Percentiles rank a stretch among this genome's conserved stretches.
Evolutionary conservation across 1,140 invertebrate genomes (phyloP).

Genomic region (Leptoteleia sp.): DNA sequence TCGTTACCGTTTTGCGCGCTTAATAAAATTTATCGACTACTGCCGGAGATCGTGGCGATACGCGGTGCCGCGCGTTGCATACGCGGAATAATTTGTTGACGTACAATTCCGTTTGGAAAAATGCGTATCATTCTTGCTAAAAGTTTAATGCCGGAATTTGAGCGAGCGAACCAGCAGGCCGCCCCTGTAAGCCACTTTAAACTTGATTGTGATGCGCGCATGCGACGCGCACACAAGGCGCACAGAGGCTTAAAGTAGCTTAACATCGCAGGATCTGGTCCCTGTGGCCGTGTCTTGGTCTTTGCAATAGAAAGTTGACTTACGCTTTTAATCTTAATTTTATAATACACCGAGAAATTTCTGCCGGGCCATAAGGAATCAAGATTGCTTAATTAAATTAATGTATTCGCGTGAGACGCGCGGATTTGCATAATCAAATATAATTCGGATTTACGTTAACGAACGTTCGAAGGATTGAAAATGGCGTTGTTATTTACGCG

Average conservation of each 20-base stretch:
- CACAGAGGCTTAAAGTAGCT: conserved; percentile 51
- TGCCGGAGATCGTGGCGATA: too few species aligned
- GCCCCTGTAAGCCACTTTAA: conserved; percentile 52
- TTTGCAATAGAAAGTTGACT: conserved; percentile 57
- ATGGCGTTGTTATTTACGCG: conserved; percentile 29
- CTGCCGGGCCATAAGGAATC: conserved; percentile 32
- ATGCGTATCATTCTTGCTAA: conserved; percentile 37
- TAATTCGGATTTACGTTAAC: conserved; percentile 38
- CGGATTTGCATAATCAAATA: conserved; percentile 55
- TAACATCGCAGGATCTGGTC: conserved; percentile 50
- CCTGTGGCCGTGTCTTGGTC: conserved; percentile 52
- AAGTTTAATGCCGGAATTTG: conserved; percentile 56
- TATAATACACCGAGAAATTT: conserved; percentile 53
- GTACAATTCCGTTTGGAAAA: conserved; percentile 39
- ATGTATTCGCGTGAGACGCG: conserved; percentile 44
- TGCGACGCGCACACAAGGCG: conserved; percentile 54
- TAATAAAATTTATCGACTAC: too few species aligned
- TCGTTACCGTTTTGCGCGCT: too few species aligned
- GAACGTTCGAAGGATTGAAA: conserved; percentile 31
- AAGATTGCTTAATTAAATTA: conserved; percentile 53
- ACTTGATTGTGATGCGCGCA: conserved; percentile 61
- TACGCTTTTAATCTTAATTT: conserved; percentile 62
- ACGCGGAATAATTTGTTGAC: conserved; percentile 44
- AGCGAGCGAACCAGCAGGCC: conserved; percentile 24
- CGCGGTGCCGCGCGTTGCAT: too few species aligned